These are phyloP conservation scores for Eupithecia centaureata DNA, from an alignment of 2,888 invertebrate genomes.

Conservation along the genomic window DNA sequence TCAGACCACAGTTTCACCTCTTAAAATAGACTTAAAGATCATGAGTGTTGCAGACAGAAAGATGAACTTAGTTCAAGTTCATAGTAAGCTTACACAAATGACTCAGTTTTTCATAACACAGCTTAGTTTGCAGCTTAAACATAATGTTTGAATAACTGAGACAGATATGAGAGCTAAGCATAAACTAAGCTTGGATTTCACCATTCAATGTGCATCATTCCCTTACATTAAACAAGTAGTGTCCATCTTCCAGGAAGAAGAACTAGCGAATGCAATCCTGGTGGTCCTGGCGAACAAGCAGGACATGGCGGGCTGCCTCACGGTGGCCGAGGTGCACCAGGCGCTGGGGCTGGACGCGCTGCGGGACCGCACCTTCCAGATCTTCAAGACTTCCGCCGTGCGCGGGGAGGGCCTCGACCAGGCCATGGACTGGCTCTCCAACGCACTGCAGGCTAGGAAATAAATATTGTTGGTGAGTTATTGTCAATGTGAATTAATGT, in stretches of 20 bases:
- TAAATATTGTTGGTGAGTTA: slow-evolving; percentile 71
- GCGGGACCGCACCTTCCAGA: slow-evolving; percentile 99
- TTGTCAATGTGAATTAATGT: too few relatives aligned
- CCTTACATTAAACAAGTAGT: neutral
- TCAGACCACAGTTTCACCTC: neutral
- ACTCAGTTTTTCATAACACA: too few relatives aligned
- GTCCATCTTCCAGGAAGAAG: slow-evolving; percentile 91
- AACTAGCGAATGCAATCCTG: slow-evolving; percentile 96
- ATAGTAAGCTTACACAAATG: neutral
- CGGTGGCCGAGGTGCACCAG: slow-evolving; percentile 98
- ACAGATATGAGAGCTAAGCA: neutral
- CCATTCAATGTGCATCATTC: neutral
- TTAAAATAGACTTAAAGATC: too few relatives aligned
- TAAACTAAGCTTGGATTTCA: neutral
- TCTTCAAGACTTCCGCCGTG: slow-evolving; percentile 99
- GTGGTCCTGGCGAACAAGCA: slow-evolving; percentile 99
- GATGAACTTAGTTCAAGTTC: too few relatives aligned
- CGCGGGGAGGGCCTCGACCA: slow-evolving; percentile 99
- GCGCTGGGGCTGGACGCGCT: slow-evolving; percentile 97
- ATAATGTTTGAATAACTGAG: neutral
- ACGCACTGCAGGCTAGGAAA: slow-evolving; percentile 94
- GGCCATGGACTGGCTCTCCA: slow-evolving; percentile 99
- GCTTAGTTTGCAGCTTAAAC: too few relatives aligned
- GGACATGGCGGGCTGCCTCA: slow-evolving; percentile 99
- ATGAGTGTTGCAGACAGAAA: too few relatives aligned